These are phyloP conservation scores for Gephyroberyx darwinii DNA, from an alignment of 2,797 vertebrate species.

Conservation along the genomic window DNA sequence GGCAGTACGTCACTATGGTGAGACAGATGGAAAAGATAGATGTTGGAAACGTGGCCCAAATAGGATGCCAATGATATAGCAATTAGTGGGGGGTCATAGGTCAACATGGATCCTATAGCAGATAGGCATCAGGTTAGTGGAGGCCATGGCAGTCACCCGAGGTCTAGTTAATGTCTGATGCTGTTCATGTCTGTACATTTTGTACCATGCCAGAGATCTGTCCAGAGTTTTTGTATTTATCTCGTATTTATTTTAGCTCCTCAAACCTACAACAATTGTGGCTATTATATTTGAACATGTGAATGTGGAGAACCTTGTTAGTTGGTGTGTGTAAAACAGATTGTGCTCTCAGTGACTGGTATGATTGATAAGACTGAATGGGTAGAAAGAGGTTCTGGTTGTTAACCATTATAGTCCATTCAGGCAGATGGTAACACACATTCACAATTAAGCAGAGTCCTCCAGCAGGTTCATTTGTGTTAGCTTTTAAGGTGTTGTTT, in stretches of 20 bases:
- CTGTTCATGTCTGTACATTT: slow-evolving; percentile 18
- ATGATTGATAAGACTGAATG: slow-evolving; percentile 8
- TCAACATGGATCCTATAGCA: neutral
- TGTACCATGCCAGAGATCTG: slow-evolving; percentile 18
- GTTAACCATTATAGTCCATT: slow-evolving; percentile 38
- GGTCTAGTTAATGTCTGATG: neutral
- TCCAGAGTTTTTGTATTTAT: slow-evolving; percentile 5
- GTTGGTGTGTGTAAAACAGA: slow-evolving; percentile 9
- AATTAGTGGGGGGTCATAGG: neutral
- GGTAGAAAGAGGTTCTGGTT: slow-evolving; percentile 18
- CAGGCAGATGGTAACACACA: slow-evolving; percentile 36
- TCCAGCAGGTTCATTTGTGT: slow-evolving; percentile 49
- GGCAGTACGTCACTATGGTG: slow-evolving; percentile 17
- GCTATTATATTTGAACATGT: slow-evolving; percentile 36
- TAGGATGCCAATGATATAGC: slow-evolving; percentile 7
- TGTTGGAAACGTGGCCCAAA: neutral
- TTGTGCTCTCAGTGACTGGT: slow-evolving; percentile 11
- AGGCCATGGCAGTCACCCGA: neutral
- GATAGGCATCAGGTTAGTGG: neutral
- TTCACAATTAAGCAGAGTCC: slow-evolving; percentile 48
- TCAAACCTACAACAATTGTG: slow-evolving; percentile 13
- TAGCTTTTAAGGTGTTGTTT: slow-evolving; percentile 53
- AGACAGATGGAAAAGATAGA: slow-evolving; percentile 15
- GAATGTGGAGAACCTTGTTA: slow-evolving; percentile 29
- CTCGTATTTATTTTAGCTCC: slow-evolving; percentile 19